Conservation (phyloP, 2,113 vertebrate genomes). For the Passer domesticus region DNA sequence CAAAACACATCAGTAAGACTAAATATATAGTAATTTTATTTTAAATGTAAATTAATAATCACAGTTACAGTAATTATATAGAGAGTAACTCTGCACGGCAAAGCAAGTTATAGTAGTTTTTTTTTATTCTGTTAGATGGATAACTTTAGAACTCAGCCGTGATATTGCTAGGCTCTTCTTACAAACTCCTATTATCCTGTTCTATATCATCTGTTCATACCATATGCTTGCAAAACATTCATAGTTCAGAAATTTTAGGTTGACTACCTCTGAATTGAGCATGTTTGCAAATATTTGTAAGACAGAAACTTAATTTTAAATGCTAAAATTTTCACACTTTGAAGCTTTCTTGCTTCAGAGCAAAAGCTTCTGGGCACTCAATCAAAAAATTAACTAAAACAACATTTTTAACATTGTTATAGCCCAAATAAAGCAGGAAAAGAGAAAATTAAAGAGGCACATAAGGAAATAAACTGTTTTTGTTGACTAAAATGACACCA, state of each 20-base stretch:
- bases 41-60: background rate
- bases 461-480: background rate
- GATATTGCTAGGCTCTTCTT: background rate
- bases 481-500: background rate
- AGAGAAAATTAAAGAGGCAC: background rate
- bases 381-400: constrained; percentile 35
- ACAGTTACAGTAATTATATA: background rate
- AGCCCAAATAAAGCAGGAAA: background rate
- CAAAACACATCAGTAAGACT: background rate
- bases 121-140: background rate
- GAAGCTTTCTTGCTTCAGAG: background rate
- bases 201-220: constrained; percentile 16
- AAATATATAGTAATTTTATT: background rate
- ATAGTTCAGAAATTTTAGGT: background rate
- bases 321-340: background rate
- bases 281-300: constrained; percentile 52
- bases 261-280: constrained; percentile 13
- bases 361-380: constrained; percentile 11
- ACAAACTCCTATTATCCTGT: background rate
- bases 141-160: background rate
- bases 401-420: background rate
- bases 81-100: background rate
- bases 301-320: constrained; percentile 18
- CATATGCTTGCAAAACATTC: constrained; percentile 23
- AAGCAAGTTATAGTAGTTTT: background rate